phyloP scores from a whole-genome alignment of 2,888 invertebrate species.

The Tenthredo mesomela region DNA sequence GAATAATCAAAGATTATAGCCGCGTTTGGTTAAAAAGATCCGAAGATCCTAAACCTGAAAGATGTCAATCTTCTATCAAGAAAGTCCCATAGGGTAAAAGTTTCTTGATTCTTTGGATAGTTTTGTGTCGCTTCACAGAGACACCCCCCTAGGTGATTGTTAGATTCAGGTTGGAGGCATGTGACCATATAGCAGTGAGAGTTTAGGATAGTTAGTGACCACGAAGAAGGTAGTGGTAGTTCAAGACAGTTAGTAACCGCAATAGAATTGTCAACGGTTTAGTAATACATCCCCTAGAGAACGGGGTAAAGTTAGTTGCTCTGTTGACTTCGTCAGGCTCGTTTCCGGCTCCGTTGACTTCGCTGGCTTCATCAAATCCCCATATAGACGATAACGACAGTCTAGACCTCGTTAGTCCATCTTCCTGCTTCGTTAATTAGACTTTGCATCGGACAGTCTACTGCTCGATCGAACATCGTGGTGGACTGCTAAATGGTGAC shows the following conservation, averaged over 20 bases:
- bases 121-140: not conserved
- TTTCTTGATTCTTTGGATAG: not conserved
- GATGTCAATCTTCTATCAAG: no score
- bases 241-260: conserved; percentile 19
- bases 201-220: conserved; percentile 70
- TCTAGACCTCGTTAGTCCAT: not conserved
- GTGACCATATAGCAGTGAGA: conserved; percentile 56
- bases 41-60: not conserved
- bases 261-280: conserved; percentile 24
- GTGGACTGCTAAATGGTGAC: not conserved
- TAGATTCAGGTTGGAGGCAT: not conserved
- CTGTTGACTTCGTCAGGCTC: conserved; percentile 32
- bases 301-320: conserved; percentile 19
- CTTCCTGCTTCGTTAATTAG: not conserved
- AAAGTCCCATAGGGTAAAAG: not conserved
- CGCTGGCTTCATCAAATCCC: conserved; percentile 23
- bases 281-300: not conserved
- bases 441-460: not conserved
- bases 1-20: not conserved
- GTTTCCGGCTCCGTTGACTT: conserved; percentile 13
- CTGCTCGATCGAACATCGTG: not conserved
- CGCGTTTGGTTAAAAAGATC: not conserved
- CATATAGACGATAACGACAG: not conserved
- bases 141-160: not conserved
- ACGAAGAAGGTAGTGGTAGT: conserved; percentile 61